Conservation (phyloP, 2,888 invertebrate species). For the Leptopilina drosophilae region DNA sequence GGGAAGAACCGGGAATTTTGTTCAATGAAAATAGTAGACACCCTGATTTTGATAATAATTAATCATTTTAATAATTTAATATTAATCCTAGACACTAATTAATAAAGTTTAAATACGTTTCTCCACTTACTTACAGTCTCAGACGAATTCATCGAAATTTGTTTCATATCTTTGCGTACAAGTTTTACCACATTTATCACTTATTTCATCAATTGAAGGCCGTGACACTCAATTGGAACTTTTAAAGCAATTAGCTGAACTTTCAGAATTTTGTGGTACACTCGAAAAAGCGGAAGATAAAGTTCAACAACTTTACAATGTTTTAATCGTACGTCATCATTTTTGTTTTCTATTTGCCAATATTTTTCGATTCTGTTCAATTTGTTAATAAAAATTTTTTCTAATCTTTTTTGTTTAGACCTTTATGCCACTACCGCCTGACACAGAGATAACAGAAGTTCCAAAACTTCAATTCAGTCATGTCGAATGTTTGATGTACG, state of each 20-base stretch:
- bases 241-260: conserved; percentile 91
- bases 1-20: no score
- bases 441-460: conserved; percentile 81
- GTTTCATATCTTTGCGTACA: conserved; percentile 90
- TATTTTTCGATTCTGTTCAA: no score
- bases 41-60: no score
- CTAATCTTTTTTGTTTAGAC: conserved; percentile 79
- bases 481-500: conserved; percentile 93
- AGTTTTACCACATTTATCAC: conserved; percentile 87
- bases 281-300: conserved; percentile 86
- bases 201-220: conserved; percentile 81
- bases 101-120: neutral
- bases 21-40: no score
- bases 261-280: conserved; percentile 87
- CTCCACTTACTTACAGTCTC: conserved; percentile 80
- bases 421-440: conserved; percentile 92
- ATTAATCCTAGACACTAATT: no score
- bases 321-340: conserved; percentile 84
- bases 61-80: no score
- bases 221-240: conserved; percentile 86
- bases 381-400: conserved; percentile 1
- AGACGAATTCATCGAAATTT: conserved; percentile 91
- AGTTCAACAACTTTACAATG: conserved; percentile 87
- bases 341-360: neutral
- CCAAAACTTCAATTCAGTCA: conserved; percentile 95